Conservation (phyloP, 2,888 invertebrate species). For the Tetropium fuscum region DNA sequence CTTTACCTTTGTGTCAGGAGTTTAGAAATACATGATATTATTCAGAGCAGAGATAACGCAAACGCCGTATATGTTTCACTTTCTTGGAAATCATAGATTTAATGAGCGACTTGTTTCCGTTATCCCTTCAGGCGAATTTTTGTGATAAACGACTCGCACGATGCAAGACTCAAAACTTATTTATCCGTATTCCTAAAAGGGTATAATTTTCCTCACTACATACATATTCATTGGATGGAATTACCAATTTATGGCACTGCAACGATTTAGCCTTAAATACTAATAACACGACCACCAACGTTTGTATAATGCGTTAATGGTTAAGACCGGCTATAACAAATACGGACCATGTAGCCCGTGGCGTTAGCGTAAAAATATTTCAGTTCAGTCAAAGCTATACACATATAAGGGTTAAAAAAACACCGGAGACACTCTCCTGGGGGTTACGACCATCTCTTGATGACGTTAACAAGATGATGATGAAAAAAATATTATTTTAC, state of each 20-base stretch:
- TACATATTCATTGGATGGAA: conserved; percentile 44
- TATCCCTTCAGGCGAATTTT: conserved; percentile 39
- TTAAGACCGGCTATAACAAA: too few relatives aligned
- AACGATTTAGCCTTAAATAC: conserved; percentile 20
- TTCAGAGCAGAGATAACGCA: conserved; percentile 30
- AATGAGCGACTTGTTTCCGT: conserved; percentile 47
- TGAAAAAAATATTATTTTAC: too few relatives aligned
- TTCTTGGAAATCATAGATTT: conserved; percentile 45
- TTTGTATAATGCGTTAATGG: conserved; percentile 2
- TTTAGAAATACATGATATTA: conserved; percentile 19
- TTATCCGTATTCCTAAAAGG: conserved; percentile 44
- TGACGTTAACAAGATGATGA: neutral
- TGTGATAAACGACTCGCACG: conserved; percentile 44
- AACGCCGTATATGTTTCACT: conserved; percentile 46
- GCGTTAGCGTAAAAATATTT: too few relatives aligned
- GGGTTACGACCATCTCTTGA: neutral
- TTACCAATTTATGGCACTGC: conserved; percentile 38
- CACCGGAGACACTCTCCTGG: too few relatives aligned
- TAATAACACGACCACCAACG: conserved; percentile 10
- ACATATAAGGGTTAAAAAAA: too few relatives aligned
- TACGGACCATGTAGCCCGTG: neutral
- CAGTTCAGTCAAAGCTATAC: too few relatives aligned
- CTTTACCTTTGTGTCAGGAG: conserved; percentile 22
- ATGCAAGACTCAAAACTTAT: conserved; percentile 45
- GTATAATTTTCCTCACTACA: conserved; percentile 44